Evolutionary conservation across 2,113 vertebrate species (phyloP), one percentile per base, ranked within the genome.

Genomic region (Edolisoma coerulescens): DNA sequence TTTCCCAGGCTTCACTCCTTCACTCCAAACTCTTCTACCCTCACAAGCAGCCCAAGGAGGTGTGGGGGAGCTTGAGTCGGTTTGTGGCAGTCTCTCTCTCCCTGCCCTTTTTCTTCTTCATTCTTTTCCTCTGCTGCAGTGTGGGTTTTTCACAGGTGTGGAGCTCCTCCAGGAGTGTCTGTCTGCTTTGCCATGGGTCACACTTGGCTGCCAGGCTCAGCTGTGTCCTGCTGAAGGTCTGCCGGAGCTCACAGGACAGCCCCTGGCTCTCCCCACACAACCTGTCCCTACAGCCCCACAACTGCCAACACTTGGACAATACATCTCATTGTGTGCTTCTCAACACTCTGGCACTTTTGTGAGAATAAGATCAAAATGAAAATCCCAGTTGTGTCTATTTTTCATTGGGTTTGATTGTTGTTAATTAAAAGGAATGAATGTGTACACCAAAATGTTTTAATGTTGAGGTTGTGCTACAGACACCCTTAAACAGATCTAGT

Each of bases 11-110:
- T 81, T 87, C 17, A 21, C 2, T 61, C 11, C 30, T 67, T 39
- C 16, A 49, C 26, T 59, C 47, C 44, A 33, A 27, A 59, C 18
- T 27, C 41, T n/a, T 57, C 21, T 24, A 7, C 33, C 3, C 0
- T 6, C 1, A 2, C 44, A 42, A 60, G 49, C 1, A 2, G 39
- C 12, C 1, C 59, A 24, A 16, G 28, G 19, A 16, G 1, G 1
- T 63, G 11, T 53, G 11, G 6, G 26, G 18, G 28, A 68, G 16
- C n/a, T 57, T 4, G 16, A 56, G 37, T 32, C 16, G 23, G 8
- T 54, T 17, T 18, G 3, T 7, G 21, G 8, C 23, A 44, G 35
- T 49, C 74, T 71, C 28, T 50, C 35, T 65, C 50, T 74, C 30
- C 59, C 32, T 64, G 32, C 35, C 20, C 30, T 4, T 77, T 42